Evolutionary conservation across 2,797 vertebrate species (phyloP).

Genomic region (Sebastes taczanowskii): DNA sequence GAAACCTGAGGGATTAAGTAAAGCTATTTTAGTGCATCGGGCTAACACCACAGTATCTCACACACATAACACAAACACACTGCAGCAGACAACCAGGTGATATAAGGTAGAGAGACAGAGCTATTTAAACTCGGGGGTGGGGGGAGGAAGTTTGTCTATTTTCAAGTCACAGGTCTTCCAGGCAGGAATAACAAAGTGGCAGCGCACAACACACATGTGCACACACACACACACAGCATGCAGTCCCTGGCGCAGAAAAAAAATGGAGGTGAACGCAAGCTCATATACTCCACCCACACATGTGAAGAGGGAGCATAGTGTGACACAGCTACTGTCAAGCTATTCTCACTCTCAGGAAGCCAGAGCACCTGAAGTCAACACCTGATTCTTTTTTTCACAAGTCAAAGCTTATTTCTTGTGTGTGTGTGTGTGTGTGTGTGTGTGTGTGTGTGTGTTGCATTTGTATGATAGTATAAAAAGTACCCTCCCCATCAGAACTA

Average conservation of each 20-base stretch:
- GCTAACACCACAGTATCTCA: conserved; percentile 45
- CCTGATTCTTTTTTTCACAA: not conserved
- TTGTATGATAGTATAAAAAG: not conserved
- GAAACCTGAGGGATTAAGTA: conserved; percentile 67
- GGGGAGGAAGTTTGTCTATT: conserved; percentile 21
- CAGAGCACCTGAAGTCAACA: conserved; percentile 29
- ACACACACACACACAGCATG: not conserved
- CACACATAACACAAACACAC: conserved; percentile 37
- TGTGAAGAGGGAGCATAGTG: not conserved
- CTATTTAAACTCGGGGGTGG: conserved; percentile 32
- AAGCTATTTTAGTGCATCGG: conserved; percentile 62
- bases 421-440: not conserved
- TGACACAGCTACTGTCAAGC: conserved; percentile 45
- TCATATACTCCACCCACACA: conserved; percentile 30
- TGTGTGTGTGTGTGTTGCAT: not conserved
- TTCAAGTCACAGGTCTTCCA: conserved; percentile 35
- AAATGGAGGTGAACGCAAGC: conserved; percentile 10
- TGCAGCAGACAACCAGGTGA: conserved; percentile 39
- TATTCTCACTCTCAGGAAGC: conserved; percentile 17
- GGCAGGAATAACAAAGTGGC: conserved; percentile 31
- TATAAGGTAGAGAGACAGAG: conserved; percentile 53
- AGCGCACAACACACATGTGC: not conserved
- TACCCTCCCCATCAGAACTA: not conserved
- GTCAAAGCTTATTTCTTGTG: not conserved
- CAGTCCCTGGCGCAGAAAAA: not conserved